Evolutionary conservation across 2,797 vertebrate species (phyloP).

Genomic region (Urophycis tenuis): DNA sequence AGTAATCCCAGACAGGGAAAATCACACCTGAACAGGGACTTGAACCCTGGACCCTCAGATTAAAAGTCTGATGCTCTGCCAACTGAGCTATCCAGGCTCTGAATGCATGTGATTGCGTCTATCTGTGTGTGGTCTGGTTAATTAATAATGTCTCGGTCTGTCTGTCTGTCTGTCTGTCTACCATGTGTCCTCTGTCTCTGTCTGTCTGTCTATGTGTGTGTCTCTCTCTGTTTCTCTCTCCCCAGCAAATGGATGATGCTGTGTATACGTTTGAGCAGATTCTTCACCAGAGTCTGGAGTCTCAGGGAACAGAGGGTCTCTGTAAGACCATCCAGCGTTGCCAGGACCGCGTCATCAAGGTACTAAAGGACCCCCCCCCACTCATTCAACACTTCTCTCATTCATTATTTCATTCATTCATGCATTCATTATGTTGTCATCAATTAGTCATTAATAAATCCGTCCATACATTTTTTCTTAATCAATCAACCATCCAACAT

Average conservation of each 20-base stretch:
- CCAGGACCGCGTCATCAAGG: constrained; percentile 93
- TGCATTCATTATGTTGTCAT: not conserved
- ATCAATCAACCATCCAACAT: not conserved
- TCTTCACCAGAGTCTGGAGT: constrained; percentile 85
- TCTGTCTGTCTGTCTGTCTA: not conserved
- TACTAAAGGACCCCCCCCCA: constrained; percentile 31
- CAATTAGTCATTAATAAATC: not conserved
- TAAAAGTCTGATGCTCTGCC: constrained; percentile 4
- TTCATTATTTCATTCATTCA: not conserved
- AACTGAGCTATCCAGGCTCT: constrained; percentile 6
- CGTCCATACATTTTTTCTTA: not conserved
- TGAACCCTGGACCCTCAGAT: constrained; percentile 6
- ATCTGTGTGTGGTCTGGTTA: constrained; percentile 10
- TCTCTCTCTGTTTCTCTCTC: not conserved
- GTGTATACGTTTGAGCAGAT: constrained; percentile 90
- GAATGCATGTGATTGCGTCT: not conserved
- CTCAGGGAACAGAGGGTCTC: constrained; percentile 75
- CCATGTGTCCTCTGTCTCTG: not conserved
- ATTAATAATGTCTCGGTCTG: not conserved
- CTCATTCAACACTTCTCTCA: not conserved
- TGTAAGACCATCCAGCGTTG: constrained; percentile 89
- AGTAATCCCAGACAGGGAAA: not conserved
- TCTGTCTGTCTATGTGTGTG: not conserved
- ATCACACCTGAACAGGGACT: not conserved
- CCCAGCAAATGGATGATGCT: constrained; percentile 89